Conservation (phyloP, 2,113 vertebrate genomes). For the Manacus vitellinus region DNA sequence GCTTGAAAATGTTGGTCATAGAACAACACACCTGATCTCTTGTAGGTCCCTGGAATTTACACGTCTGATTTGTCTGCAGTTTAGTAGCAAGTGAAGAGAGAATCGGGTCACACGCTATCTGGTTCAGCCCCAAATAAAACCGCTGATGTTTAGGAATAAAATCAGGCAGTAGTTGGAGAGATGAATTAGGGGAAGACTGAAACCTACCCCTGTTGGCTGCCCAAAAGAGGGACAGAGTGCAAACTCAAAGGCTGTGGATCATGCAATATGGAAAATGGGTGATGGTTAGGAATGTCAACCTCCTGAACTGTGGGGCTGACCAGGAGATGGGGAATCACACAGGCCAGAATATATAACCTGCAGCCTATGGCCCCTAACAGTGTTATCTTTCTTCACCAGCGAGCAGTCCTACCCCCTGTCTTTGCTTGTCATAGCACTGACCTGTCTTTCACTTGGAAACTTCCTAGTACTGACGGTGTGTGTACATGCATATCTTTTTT, state of each 20-base stretch:
- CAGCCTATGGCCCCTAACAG: not conserved
- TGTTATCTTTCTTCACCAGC: not conserved
- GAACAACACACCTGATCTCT: not conserved
- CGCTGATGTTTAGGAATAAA: not conserved
- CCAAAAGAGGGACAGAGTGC: not conserved
- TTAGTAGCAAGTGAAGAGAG: not conserved
- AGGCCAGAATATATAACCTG: not conserved
- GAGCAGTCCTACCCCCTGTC: not conserved
- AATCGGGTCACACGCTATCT: rapidly evolving
- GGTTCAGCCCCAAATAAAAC: not conserved
- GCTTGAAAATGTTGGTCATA: not conserved
- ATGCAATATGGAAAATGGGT: not conserved
- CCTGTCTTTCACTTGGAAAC: not conserved
- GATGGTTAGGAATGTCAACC: not conserved
- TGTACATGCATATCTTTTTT: not conserved
- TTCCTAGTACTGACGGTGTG: not conserved
- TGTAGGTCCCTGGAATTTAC: not conserved
- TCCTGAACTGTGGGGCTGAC: not conserved
- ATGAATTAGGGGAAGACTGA: not conserved
- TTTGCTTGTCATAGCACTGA: not conserved
- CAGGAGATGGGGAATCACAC: not conserved
- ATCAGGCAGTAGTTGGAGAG: not conserved
- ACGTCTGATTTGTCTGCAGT: not conserved
- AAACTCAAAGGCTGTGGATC: not conserved
- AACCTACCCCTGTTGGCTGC: not conserved